Evolutionary conservation across 2,797 vertebrate genomes (phyloP), one percentile per base, ranked within the genome.

Genomic region (Lophotriccus pileatus): DNA sequence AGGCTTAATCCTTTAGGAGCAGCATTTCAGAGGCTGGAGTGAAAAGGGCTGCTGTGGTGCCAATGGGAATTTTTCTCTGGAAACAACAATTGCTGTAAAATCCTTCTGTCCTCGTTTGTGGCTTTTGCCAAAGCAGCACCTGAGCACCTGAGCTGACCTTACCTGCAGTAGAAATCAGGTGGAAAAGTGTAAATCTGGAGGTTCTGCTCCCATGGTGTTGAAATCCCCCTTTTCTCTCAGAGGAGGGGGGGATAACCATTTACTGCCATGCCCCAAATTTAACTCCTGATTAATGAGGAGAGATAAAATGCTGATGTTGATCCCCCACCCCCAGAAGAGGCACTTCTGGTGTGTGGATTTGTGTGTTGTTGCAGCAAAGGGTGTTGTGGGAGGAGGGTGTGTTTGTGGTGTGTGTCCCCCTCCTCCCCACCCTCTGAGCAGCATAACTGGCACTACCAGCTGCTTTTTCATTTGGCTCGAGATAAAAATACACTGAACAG

Each of bases 391-490:
- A 89, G 77, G 19, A 76, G 74, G 39, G 58, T 47, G 84, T 19
- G 27, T 37, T 46, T 52, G 6, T 62, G 55, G 72, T 41, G 81
- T 46, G 81, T 85, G 93, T 89, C 93, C 90, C 95, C 90, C 90
- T 86, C 83, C 91, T 94, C 79, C 93, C 84, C 83, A 78, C 53
- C 87, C 87, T 91, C 60, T 3, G 20, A 87, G 94, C 37, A 56
- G 69, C 89, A 94, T 95, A 96, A 96, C 90, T 95, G 96, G 95
- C 96, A 96, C 94, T 96, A 93, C 96, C 96, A 96, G 95, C 96
- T 96, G 96, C 95, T 85, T 95, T 95, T 95, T 95, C 89, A 20
- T 94, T 95, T 95, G 94, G 36, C 87, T 92, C 6, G 90, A 46
- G 95, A 95, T 96, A 97, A 97, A 96, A 97, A 95, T 95, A 96